Evolutionary conservation across 2,888 invertebrate genomes (phyloP).

Genomic region (Hydrotaea cyrtoneurina): DNA sequence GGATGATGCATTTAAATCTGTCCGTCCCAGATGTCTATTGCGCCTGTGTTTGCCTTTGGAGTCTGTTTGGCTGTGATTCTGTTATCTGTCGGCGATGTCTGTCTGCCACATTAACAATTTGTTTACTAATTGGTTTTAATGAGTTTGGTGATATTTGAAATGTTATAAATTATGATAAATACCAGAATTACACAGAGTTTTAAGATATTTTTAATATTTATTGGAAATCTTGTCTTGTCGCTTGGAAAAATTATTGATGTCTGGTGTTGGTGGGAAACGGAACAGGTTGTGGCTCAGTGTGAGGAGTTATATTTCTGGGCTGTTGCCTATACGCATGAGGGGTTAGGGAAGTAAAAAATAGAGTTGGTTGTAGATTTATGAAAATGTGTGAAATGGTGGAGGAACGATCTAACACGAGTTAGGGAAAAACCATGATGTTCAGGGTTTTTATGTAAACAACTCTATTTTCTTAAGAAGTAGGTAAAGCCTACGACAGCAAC

Average conservation of each 20-base stretch:
- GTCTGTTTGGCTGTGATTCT: not conserved
- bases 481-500: too few species aligned
- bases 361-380: not conserved
- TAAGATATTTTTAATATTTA: constrained; percentile 10
- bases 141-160: constrained; percentile 55
- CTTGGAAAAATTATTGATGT: not conserved
- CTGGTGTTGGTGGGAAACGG: not conserved
- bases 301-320: too few species aligned
- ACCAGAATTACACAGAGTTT: constrained; percentile 25
- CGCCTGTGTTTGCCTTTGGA: not conserved
- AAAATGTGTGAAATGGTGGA: too few species aligned
- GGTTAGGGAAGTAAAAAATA: not conserved
- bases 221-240: not conserved
- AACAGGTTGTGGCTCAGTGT: constrained; percentile 16
- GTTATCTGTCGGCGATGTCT: constrained; percentile 21
- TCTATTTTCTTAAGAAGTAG: too few species aligned
- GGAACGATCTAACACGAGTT: too few species aligned
- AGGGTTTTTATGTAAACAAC: too few species aligned
- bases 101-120: constrained; percentile 47
- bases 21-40: too few species aligned
- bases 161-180: constrained; percentile 49
- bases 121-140: constrained; percentile 62
- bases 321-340: constrained; percentile 31
- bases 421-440: too few species aligned
- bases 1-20: not conserved